These are phyloP conservation scores for Toxonevra muliebris DNA, from an alignment of 2,888 invertebrate species.

Conservation along the genomic window DNA sequence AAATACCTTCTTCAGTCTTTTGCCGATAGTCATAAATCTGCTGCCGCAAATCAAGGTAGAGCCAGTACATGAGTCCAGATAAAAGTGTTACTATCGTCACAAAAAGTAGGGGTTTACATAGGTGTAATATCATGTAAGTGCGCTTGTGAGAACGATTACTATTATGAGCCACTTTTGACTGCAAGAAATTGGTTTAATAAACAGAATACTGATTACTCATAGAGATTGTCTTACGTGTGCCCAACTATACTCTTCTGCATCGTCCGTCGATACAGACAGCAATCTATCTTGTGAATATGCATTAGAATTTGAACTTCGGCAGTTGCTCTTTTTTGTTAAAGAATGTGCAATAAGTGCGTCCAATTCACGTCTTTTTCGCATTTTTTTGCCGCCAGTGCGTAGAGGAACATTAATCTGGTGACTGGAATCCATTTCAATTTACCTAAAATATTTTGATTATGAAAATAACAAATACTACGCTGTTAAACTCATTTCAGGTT, in stretches of 20 bases:
- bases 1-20: slow-evolving; percentile 63
- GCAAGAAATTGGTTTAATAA: slow-evolving; percentile 29
- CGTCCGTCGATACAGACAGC: slow-evolving; percentile 72
- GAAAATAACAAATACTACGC: not conserved
- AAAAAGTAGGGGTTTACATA: slow-evolving; percentile 58
- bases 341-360: slow-evolving; percentile 74
- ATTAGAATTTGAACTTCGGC: slow-evolving; percentile 40
- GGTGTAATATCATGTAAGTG: slow-evolving; percentile 55
- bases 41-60: slow-evolving; percentile 62
- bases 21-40: slow-evolving; percentile 62
- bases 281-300: slow-evolving; percentile 69
- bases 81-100: slow-evolving; percentile 54
- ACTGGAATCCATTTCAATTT: slow-evolving; percentile 68
- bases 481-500: too few relatives aligned
- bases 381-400: slow-evolving; percentile 72
- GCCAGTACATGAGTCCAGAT: slow-evolving; percentile 61
- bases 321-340: slow-evolving; percentile 61
- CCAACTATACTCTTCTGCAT: slow-evolving; percentile 68
- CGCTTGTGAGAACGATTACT: slow-evolving; percentile 55
- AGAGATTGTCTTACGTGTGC: slow-evolving; percentile 42
- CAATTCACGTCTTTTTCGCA: slow-evolving; percentile 79
- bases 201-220: slow-evolving; percentile 3
- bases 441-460: not conserved
- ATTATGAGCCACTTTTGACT: slow-evolving; percentile 50
- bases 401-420: slow-evolving; percentile 73